Conservation (phyloP, 2,113 vertebrate genomes). For the Myiopsitta monachus region DNA sequence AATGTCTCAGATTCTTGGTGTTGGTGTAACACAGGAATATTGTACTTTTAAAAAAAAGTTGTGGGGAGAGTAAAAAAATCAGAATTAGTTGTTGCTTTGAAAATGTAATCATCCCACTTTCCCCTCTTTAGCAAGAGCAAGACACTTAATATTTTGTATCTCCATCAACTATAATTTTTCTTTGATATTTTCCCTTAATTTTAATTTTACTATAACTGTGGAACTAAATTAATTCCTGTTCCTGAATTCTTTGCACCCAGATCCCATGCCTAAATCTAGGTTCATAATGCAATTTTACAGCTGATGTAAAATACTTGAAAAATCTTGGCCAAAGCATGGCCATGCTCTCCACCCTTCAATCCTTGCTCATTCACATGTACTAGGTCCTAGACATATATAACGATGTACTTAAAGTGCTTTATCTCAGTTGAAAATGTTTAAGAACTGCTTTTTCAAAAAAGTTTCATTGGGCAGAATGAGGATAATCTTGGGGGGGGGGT, state of each 20-base stretch:
- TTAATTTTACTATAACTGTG: neutral
- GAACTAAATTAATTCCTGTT: neutral
- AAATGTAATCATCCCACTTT: neutral
- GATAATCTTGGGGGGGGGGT: fast-evolving
- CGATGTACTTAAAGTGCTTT: neutral
- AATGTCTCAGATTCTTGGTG: neutral
- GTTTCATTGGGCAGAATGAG: neutral
- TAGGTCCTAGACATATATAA: neutral
- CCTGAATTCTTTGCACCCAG: neutral
- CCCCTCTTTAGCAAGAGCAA: neutral
- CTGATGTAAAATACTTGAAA: neutral
- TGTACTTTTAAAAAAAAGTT: neutral
- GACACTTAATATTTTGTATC: neutral
- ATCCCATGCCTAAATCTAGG: neutral
- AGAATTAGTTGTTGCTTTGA: neutral
- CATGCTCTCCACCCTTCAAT: neutral
- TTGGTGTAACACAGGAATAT: neutral
- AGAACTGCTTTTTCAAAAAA: neutral
- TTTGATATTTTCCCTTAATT: neutral
- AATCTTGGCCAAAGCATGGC: neutral
- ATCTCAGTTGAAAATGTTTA: neutral
- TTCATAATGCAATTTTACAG: neutral
- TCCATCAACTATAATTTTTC: neutral
- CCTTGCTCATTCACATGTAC: neutral
- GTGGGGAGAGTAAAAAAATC: neutral